Conservation (phyloP, 2,797 vertebrate genomes). For the Adelosebastes latens region DNA sequence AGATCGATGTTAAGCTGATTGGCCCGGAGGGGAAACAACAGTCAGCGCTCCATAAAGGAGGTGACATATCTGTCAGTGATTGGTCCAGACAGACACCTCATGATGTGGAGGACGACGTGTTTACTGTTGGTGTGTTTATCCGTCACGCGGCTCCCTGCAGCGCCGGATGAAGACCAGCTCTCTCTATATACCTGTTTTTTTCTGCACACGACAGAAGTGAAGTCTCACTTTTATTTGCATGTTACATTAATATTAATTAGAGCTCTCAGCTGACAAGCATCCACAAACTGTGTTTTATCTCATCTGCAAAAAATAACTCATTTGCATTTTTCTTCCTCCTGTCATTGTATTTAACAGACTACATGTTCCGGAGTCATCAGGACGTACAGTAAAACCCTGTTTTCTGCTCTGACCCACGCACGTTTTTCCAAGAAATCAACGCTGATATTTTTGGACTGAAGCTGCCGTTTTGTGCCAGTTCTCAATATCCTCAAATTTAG, state of each 20-base stretch:
- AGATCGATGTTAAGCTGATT: slow-evolving; percentile 34
- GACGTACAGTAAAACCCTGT: slow-evolving; percentile 9
- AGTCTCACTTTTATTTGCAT: slow-evolving; percentile 40
- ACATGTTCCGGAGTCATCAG: background rate
- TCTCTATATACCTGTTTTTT: background rate
- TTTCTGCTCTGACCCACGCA: slow-evolving; percentile 19
- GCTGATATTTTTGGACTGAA: slow-evolving; percentile 28
- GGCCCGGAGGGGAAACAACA: slow-evolving; percentile 23
- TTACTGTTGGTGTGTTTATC: slow-evolving; percentile 17
- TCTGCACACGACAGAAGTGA: slow-evolving; percentile 18
- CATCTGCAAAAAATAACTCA: slow-evolving; percentile 27
- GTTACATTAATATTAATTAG: slow-evolving; percentile 68
- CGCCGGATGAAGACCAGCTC: slow-evolving; percentile 15
- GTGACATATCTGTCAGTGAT: slow-evolving; percentile 24
- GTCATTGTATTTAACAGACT: slow-evolving; percentile 3
- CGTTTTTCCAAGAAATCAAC: background rate
- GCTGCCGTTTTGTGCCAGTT: slow-evolving; percentile 22
- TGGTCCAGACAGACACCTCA: slow-evolving; percentile 17
- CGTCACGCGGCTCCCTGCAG: slow-evolving; percentile 21
- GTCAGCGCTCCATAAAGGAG: slow-evolving; percentile 8
- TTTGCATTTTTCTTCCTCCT: slow-evolving; percentile 44
- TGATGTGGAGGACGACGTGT: slow-evolving; percentile 14
- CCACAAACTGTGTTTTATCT: slow-evolving; percentile 43
- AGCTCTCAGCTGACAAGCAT: slow-evolving; percentile 46
- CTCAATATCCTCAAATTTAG: slow-evolving; percentile 18